These are phyloP conservation scores for Nomada fabriciana DNA, from an alignment of 2,888 invertebrate species.

Conservation along the genomic window DNA sequence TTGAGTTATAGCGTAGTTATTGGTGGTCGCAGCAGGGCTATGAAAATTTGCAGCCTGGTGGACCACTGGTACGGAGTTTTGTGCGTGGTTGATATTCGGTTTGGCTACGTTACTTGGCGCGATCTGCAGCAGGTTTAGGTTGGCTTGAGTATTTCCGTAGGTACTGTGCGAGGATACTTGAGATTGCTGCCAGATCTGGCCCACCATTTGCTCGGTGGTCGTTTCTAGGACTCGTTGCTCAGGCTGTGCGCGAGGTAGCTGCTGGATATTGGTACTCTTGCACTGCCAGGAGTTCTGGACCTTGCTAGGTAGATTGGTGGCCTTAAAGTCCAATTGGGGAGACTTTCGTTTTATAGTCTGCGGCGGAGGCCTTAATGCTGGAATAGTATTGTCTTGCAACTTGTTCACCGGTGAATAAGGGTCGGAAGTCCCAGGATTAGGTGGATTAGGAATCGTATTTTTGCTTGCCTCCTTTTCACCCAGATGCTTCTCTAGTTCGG, in stretches of 20 bases:
- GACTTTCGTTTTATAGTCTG: conserved; percentile 80
- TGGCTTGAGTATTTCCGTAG: conserved; percentile 42
- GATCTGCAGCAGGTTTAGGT: conserved; percentile 66
- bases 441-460: conserved; percentile 83
- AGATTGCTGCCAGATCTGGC: conserved; percentile 80
- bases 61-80: conserved; percentile 46
- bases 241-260: conserved; percentile 72
- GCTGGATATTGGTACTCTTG: conserved; percentile 77
- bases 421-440: conserved; percentile 47
- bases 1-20: conserved; percentile 66
- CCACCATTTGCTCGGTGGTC: conserved; percentile 77
- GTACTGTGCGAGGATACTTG: conserved; percentile 66
- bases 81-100: conserved; percentile 58
- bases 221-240: conserved; percentile 68
- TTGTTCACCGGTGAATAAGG: conserved; percentile 67
- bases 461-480: conserved; percentile 84
- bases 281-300: conserved; percentile 82
- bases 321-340: conserved; percentile 73
- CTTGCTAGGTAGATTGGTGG: conserved; percentile 77
- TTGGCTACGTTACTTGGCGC: conserved; percentile 62
- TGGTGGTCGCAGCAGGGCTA: conserved; percentile 38
- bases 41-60: conserved; percentile 52
- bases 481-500: conserved; percentile 88
- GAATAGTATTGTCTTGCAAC: conserved; percentile 79
- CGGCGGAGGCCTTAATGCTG: conserved; percentile 85